Evolutionary conservation across 2,888 invertebrate species (phyloP).

Genomic region (Elgonia sp.): DNA sequence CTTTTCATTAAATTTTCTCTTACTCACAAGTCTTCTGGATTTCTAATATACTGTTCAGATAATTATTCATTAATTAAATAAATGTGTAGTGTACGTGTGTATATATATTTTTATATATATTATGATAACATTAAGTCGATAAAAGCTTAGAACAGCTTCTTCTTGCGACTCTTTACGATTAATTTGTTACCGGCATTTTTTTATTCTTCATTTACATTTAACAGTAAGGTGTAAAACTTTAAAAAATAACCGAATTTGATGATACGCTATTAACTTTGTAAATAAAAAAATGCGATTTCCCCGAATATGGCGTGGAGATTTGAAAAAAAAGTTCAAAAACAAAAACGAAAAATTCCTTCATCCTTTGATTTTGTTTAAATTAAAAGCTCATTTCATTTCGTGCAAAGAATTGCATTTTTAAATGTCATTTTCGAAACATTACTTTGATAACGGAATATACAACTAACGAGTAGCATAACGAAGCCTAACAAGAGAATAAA

Average conservation of each 20-base stretch:
- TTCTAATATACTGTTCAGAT: constrained; percentile 25
- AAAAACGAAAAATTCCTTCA: not conserved
- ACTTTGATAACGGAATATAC: constrained; percentile 33
- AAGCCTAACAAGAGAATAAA: constrained; percentile 18
- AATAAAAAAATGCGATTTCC: constrained; percentile 54
- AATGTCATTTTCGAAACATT: not conserved
- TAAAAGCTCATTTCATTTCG: not conserved
- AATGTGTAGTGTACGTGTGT: constrained; percentile 32
- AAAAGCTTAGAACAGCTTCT: constrained; percentile 74
- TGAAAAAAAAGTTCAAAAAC: not conserved
- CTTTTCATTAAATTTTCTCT: constrained; percentile 76
- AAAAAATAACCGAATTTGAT: constrained; percentile 61
- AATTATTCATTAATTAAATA: constrained; percentile 43
- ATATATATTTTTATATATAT: constrained; percentile 70
- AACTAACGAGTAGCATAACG: constrained; percentile 22
- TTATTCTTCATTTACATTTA: constrained; percentile 40
- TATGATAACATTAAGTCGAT: constrained; percentile 56
- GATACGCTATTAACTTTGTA: constrained; percentile 21
- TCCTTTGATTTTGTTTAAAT: too few relatives aligned
- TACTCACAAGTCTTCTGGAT: constrained; percentile 17
- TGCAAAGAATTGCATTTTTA: not conserved
- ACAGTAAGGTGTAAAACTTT: constrained; percentile 68
- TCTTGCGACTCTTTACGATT: constrained; percentile 4
- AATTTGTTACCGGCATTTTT: constrained; percentile 8
- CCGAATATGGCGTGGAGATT: constrained; percentile 61